Percentiles rank a stretch among this genome's conserved stretches.
These are phyloP conservation scores for Sciurus niger DNA, from an alignment of 2,113 vertebrate genomes.

Conservation along the genomic window DNA sequence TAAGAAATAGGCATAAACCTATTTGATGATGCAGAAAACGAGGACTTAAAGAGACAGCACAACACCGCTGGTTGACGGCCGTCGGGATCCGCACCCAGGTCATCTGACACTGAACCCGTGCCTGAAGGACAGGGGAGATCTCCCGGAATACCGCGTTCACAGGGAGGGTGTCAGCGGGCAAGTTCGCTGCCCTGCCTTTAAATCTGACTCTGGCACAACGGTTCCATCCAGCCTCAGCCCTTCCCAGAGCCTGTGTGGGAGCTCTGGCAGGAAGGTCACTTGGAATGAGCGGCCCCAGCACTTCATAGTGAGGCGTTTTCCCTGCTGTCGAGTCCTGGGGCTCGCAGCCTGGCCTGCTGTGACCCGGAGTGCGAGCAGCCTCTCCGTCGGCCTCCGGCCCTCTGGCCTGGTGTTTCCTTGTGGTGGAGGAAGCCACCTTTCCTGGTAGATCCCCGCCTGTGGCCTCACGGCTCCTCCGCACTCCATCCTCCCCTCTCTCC, in stretches of 20 bases:
- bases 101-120: background rate
- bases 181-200: background rate
- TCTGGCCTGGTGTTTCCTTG: background rate
- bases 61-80: background rate
- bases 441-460: background rate
- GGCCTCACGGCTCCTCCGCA: background rate
- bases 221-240: background rate
- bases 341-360: rapidly evolving
- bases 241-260: background rate
- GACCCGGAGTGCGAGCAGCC: too few species aligned
- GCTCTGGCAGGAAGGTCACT: background rate
- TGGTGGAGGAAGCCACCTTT: background rate
- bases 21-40: background rate
- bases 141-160: background rate
- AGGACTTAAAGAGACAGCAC: background rate
- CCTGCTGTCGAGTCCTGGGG: background rate
- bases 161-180: background rate
- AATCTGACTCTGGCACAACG: background rate
- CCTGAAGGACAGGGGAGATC: background rate
- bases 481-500: background rate
- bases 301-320: background rate
- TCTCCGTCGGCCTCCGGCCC: too few species aligned
- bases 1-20: background rate
- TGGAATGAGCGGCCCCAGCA: background rate
- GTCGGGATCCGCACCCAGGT: background rate